These are phyloP conservation scores for Patella depressa DNA, from an alignment of 2,888 invertebrate genomes.

Conservation along the genomic window DNA sequence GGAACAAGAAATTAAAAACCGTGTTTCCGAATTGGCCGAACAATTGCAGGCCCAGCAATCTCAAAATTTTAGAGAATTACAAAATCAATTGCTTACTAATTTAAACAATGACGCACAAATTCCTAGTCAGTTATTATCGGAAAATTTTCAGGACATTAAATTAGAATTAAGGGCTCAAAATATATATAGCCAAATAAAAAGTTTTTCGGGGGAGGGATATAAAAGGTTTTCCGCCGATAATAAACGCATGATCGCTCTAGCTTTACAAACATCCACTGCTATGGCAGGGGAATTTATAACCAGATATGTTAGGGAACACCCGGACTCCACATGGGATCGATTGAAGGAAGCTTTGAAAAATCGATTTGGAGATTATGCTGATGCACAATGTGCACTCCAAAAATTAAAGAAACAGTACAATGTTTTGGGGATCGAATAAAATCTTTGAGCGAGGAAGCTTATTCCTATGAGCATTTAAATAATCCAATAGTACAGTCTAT, in stretches of 20 bases:
- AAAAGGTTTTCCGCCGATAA: neutral
- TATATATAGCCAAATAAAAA: neutral
- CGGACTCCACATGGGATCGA: neutral
- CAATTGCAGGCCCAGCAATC: no score
- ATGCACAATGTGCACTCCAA: neutral
- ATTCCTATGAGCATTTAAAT: neutral
- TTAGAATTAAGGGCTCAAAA: conserved; percentile 6
- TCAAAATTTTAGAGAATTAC: no score
- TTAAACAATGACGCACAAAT: no score
- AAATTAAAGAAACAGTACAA: neutral
- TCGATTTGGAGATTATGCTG: neutral
- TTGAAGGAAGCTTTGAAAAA: neutral
- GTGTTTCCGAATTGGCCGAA: no score
- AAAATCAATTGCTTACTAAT: no score
- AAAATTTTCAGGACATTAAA: neutral
- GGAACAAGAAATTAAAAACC: no score
- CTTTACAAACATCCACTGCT: neutral
- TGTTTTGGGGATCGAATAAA: neutral
- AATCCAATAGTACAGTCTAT: neutral
- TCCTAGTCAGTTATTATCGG: neutral
- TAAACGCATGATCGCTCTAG: neutral
- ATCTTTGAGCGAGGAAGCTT: neutral
- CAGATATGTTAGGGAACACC: neutral
- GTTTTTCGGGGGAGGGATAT: neutral
- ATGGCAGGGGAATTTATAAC: conserved; percentile 3